Evolutionary conservation across 2,113 vertebrate species (phyloP), one percentile per base, ranked within the genome.

Genomic region (Pelusios castaneus): DNA sequence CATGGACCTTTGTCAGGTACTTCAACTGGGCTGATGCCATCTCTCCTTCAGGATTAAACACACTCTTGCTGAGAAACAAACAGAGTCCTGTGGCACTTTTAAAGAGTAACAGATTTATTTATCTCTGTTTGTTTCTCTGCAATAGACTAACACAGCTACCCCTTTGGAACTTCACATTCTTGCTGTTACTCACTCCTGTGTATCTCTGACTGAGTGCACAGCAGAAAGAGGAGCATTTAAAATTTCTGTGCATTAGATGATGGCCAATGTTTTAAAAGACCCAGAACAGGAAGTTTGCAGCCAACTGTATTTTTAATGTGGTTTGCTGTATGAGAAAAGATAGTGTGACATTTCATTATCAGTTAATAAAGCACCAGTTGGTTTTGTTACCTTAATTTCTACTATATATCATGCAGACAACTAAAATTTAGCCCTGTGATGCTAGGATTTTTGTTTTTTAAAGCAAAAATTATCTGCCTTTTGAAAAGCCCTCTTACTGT

Each of bases 201-300:
- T 95, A 90, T 95, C 92, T 58, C 41, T 49, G 41, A 86, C 41
- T 49, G 41, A 88, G 45, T 56, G 22, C 60, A 67, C 13, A 88
- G 80, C 73, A 58, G 41, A 77, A 2, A 79, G 60, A 73, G n/a
- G 90, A 91, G 84, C 70, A 41, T 16, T 87, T 8, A 58, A 2
- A 93, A 95, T 92, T 93, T 75, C 89, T 93, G 79, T 55, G 90
- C 91, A 89, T 92, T 92, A 94, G 63, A 82, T 93, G 95, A 94
- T 82, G 92, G 91, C 85, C 49, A 78, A 19, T 41, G 43, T 87
- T 89, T 85, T 95, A 81, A 92, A 89, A 92, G 60, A 82, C 63
- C 58, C 91, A 93, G 85, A 95, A 43, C 52, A 45, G 54, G 24
- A 88, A 94, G 29, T 90, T 67, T 91, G 45, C 81, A 92, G 47